Evolutionary conservation across 2,113 vertebrate genomes (phyloP), one percentile per base, ranked within the genome.

Genomic region (Thunnus thynnus): DNA sequence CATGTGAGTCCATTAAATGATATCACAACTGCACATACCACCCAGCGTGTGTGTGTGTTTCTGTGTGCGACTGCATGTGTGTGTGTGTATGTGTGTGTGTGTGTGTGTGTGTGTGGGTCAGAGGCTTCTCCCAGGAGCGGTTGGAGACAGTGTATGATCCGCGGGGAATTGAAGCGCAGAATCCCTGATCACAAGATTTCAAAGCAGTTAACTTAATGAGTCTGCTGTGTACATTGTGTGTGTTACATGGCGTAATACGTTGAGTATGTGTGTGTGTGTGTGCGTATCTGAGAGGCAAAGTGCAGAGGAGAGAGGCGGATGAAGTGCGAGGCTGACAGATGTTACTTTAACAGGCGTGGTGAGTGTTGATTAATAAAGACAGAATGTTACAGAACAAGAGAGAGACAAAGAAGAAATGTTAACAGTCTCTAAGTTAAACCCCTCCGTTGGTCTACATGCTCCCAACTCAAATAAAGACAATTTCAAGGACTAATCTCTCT

Each of bases 1-100:
- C 90, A 91, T 91, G 89, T 91, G 91, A 91, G 89, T 79, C 71
- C 55, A 88, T 88, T 80, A 86, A 86, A 88, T 44, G 6, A 85
- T 89, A 88, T 76, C 36, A 12, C 20, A 80, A 83, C 63, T 27
- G n/a, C 67, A 76, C 71, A 79, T 82, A 82, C 82, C 87, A 88
- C 80, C 86, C 82, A 84, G 20, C 41, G 73, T 64, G 85, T 84
- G 64, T 62, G 55, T 76, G 62, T 63, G 62, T 50, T 22, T 44
- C 8, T 64, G 47, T 48, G 22, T 63, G 50, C 25, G n/a, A 18
- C 36, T 68, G 66, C 75, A 68, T 85, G 65, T 82, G 30, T 82
- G 47, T 72, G 58, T 78, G 56, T 78, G 66, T 82, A 67, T 62
- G 72, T 80, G 64, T 68, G 41, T 76, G 65, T 70, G 72, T n/a